These are phyloP conservation scores for Entomobrya multifasciata DNA, from an alignment of 2,888 invertebrate species.

Conservation along the genomic window DNA sequence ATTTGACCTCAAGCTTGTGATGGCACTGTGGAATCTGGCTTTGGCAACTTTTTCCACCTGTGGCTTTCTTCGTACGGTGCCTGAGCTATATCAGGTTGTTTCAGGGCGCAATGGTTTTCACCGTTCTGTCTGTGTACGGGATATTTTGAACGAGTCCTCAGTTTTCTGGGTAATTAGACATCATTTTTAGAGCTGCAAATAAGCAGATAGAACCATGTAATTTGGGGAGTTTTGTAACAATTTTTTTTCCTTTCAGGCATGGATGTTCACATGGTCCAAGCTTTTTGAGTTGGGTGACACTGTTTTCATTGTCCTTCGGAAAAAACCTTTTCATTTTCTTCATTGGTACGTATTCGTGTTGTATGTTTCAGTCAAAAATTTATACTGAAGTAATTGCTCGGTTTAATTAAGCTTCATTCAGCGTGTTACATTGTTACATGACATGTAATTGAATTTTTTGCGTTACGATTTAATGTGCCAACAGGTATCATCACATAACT, in stretches of 20 bases:
- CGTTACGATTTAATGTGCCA: not conserved
- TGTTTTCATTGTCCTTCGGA: slow-evolving; percentile 62
- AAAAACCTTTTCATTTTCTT: slow-evolving; percentile 54
- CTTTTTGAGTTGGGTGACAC: slow-evolving; percentile 72
- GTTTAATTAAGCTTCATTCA: too few relatives aligned
- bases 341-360: slow-evolving; percentile 57
- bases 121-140: slow-evolving; percentile 69
- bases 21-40: slow-evolving; percentile 61
- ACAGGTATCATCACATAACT: slow-evolving; percentile 73
- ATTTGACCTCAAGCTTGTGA: slow-evolving; percentile 50
- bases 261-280: slow-evolving; percentile 70
- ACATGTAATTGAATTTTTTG: too few relatives aligned
- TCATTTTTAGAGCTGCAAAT: not conserved
- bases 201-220: too few relatives aligned
- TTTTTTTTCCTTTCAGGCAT: slow-evolving; percentile 52
- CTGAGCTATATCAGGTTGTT: slow-evolving; percentile 66
- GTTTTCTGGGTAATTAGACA: slow-evolving; percentile 54
- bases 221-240: not conserved
- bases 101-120: slow-evolving; percentile 63
- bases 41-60: slow-evolving; percentile 63
- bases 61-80: slow-evolving; percentile 66
- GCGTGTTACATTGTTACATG: too few relatives aligned
- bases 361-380: not conserved
- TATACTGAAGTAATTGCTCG: not conserved
- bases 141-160: slow-evolving; percentile 53